Conservation (phyloP, 2,888 invertebrate genomes). For the Synanthedon myopaeformis region DNA sequence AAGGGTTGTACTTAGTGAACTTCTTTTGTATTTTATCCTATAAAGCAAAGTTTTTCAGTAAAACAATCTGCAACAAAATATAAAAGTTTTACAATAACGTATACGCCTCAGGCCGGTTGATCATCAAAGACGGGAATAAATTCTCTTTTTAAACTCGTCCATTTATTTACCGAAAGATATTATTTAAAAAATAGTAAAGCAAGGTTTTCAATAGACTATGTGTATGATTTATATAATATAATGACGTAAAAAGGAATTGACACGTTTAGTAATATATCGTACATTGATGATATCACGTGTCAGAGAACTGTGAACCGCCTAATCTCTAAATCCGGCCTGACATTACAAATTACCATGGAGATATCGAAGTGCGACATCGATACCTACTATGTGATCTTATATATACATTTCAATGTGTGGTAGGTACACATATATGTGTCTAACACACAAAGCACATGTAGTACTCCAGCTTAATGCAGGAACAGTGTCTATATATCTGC, state of each 20-base stretch:
- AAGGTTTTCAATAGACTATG: conserved; percentile 13
- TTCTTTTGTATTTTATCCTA: conserved; percentile 64
- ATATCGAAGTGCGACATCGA: not conserved
- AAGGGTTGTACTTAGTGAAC: conserved; percentile 55
- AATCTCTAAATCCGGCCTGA: not conserved
- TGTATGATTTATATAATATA: not conserved
- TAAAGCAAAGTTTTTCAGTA: conserved; percentile 61
- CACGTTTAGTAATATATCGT: not conserved
- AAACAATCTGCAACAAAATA: conserved; percentile 66
- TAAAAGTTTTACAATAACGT: conserved; percentile 67
- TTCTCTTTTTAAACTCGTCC: conserved; percentile 39
- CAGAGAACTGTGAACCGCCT: not conserved
- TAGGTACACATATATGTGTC: not conserved
- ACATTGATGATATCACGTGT: not conserved
- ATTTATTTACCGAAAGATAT: conserved; percentile 30
- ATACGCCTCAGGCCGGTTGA: conserved; percentile 55
- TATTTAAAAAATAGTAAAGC: conserved; percentile 28
- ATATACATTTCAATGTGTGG: too few relatives aligned
- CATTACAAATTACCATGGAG: not conserved
- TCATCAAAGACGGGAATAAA: conserved; percentile 49
- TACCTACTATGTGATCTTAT: not conserved
- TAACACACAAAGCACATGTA: conserved; percentile 9
- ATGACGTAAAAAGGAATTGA: not conserved
- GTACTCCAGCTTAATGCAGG: conserved; percentile 60
- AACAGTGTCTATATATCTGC: conserved; percentile 56